Conservation (phyloP, 1,140 invertebrate species). For the Drosophila mauritiana region DNA sequence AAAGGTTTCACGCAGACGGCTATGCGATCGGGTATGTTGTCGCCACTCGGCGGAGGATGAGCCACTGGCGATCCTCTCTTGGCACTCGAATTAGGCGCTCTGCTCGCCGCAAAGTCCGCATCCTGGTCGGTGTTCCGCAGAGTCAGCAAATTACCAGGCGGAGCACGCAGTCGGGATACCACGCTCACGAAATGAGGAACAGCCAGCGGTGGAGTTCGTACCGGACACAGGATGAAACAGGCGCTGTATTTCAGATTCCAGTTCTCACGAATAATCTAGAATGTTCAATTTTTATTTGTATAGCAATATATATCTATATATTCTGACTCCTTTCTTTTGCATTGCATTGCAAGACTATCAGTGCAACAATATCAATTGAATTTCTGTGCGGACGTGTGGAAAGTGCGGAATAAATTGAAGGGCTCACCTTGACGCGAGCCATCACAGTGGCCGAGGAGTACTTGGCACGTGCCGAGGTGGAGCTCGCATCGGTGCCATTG, state of each 20-base stretch:
- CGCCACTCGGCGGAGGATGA: conserved; percentile 60
- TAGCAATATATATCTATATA: no score
- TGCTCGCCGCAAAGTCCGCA: conserved; percentile 60
- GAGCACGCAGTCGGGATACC: conserved; percentile 86
- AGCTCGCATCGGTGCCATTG: conserved; percentile 55
- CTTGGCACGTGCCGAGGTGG: conserved; percentile 45
- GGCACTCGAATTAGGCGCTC: not conserved
- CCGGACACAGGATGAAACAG: conserved; percentile 93
- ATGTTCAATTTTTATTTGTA: no score
- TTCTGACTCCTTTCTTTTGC: no score
- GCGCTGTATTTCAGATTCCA: conserved; percentile 98
- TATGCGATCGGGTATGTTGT: conserved; percentile 86
- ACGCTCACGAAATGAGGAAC: conserved; percentile 89
- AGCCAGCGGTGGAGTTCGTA: conserved; percentile 87
- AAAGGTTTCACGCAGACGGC: conserved; percentile 97
- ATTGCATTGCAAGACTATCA: no score
- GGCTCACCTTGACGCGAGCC: conserved; percentile 90
- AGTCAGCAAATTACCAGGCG: conserved; percentile 88
- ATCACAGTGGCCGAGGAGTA: conserved; percentile 89
- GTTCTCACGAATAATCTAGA: conserved; percentile 93
- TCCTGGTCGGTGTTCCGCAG: conserved; percentile 86
- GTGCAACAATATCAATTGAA: not conserved
- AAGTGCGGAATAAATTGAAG: not conserved
- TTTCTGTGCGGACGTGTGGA: not conserved
- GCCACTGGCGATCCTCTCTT: conserved; percentile 12